Base-by-base conservation (phyloP, 1,140 invertebrate species). In the Leptopilina boulardi region DNA sequence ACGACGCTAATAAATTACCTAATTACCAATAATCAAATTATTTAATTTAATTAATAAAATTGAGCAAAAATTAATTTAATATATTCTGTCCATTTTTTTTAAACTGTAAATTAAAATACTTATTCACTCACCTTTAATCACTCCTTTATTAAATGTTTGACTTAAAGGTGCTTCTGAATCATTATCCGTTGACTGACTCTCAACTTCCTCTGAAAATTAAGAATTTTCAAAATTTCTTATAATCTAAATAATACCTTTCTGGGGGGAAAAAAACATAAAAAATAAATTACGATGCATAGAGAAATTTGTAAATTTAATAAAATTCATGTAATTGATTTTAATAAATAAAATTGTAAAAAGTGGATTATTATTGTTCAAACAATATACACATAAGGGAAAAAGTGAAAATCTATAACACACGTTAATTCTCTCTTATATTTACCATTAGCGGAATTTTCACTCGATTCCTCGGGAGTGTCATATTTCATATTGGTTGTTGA, bases 401-500 rank as follows among this genome's bases (percentile, higher is more conserved):
- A 66, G 5, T 66, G 59, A 66, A 66, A 15, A 30, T n/a, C 11
- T 3, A n/a, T 30, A 66, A 23, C n/a, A 66, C 21, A 66, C 26
- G 13, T 66, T 30, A 66, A 15, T 34, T 30, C 30, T 66, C 21
- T 13, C 26, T 34, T 30, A 30, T 30, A 3, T 81, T 79, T 80
- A 88, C 87, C 88, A 78, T 84, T 87, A 6, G 83, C 75, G 3
- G 86, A 86, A 82, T 89, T 86, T 73, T 84, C 84, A 18, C 84
- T 83, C 3, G 87, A 84, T 23, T 89, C 87, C 11, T 87, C 85
- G 5, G 88, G 86, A 1, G 85, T 86, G 51, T 89, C 86, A n/a
- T 88, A 80, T 47, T 91, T 89, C 83, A 90, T 85, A 8, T 85
- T 81, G 71, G 84, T 80, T 19, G 82, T 77, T 11, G 87, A 76